Base-by-base conservation (phyloP, 2,888 invertebrate species). In the Adelognathus sp. region DNA sequence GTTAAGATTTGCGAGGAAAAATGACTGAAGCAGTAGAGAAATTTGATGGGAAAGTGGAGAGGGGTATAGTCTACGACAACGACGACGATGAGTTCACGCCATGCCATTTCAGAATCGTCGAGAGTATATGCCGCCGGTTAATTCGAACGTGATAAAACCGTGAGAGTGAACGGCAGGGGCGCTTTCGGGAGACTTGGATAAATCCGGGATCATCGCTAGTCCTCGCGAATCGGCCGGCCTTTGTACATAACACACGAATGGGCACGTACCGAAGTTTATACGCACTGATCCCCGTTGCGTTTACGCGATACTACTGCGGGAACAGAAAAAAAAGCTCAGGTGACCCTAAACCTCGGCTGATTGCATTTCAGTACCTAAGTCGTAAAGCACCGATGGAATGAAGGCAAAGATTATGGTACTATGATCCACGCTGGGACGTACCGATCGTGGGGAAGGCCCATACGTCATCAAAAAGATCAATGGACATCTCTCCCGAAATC, bases 91-190 rank as follows among this genome's bases (percentile, higher is more conserved):
- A 33, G 18, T 3, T 5, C 46, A 50, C 44, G 46, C 33, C 70
- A 46, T 29, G 69, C 46, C 29, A 70, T 64, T 70, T 46, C 33
- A 4, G 18, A 31, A 63, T 41, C 46, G 18, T 36, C 36, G 29
- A 46, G 44, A 76, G 76, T n/a, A n/a, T n/a, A n/a, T 9, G 14
- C 36, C 29, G n/a, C 7, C 44, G 33, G 9, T 56, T 18, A 69
- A 74, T 74, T 54, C 69, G 36, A 75, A 69, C 63, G 69, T 75
- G 75, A 75, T 56, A 31, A 69, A 69, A 69, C 31, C 75, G 36
- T 56, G 33, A 31, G 44, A 69, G 36, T 63, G 44, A 63, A 46
- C 56, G 46, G 36, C 33, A 50, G 24, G 56, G 3, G 27, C n/a
- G 27, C 21, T 69, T 61, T 16, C 11, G 27, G 33, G 46, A 36